These are phyloP conservation scores for Carollia perspicillata DNA, from an alignment of 2,113 vertebrate genomes.

Conservation along the genomic window DNA sequence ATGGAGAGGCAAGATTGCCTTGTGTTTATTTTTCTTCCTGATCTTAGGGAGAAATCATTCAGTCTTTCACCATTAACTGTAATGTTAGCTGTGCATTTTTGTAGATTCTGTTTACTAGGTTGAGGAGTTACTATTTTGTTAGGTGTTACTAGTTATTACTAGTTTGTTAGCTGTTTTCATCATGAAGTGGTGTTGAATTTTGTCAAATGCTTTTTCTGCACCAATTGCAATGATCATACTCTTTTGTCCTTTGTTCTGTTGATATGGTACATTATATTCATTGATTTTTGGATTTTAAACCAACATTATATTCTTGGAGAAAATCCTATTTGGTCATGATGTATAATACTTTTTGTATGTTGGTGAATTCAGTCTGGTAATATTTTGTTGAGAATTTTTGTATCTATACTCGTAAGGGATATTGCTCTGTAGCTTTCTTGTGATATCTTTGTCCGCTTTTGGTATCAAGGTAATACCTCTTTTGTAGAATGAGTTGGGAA, in stretches of 20 bases:
- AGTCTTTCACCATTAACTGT: background rate
- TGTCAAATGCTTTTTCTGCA: background rate
- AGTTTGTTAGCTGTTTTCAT: background rate
- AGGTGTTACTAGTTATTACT: background rate
- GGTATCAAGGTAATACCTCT: background rate
- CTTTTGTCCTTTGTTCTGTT: background rate
- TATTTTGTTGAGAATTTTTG: background rate
- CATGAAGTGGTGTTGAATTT: background rate
- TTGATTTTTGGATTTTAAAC: background rate
- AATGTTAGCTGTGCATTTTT: background rate
- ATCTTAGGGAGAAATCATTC: background rate
- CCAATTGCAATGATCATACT: background rate
- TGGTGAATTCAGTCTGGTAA: background rate
- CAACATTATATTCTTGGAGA: background rate
- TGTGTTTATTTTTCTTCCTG: background rate
- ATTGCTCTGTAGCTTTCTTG: background rate
- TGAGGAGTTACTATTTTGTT: background rate
- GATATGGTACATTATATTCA: background rate
- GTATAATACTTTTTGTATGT: background rate
- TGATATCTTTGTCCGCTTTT: background rate
- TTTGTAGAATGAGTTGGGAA: background rate
- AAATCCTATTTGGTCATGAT: background rate
- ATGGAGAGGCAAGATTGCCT: background rate
- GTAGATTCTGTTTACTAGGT: background rate
- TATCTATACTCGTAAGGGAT: background rate